Evolutionary conservation across 2,888 invertebrate genomes (phyloP).

Genomic region (Lepidochrysops patricia): DNA sequence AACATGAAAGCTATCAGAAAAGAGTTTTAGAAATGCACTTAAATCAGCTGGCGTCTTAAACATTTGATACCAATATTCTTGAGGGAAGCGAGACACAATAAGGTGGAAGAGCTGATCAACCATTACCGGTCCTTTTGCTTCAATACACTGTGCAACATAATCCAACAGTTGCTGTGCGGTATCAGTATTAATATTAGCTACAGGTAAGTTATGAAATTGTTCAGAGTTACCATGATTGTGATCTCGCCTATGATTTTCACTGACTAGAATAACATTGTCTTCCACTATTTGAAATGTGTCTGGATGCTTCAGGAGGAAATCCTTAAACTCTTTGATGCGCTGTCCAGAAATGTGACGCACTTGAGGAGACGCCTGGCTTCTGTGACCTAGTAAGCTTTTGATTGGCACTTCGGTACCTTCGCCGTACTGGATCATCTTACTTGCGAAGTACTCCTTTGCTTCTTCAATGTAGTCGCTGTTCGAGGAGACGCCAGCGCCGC

Average conservation of each 20-base stretch:
- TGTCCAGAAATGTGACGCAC: constrained; percentile 96
- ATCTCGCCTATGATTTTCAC: constrained; percentile 79
- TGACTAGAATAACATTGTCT: constrained; percentile 86
- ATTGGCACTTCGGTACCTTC: constrained; percentile 97
- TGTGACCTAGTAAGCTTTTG: constrained; percentile 95
- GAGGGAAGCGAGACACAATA: constrained; percentile 83
- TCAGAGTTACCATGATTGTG: constrained; percentile 79
- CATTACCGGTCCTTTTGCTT: constrained; percentile 86
- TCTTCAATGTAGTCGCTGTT: constrained; percentile 94
- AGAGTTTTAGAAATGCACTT: constrained; percentile 91
- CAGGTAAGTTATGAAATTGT: constrained; percentile 80
- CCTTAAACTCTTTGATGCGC: constrained; percentile 94
- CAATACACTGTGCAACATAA: constrained; percentile 88
- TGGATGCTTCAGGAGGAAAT: constrained; percentile 88
- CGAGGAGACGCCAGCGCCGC: constrained; percentile 76
- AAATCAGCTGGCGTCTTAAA: constrained; percentile 94
- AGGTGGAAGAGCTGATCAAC: constrained; percentile 91
- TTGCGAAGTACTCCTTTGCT: constrained; percentile 97
- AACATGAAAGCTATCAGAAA: constrained; percentile 95
- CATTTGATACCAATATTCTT: constrained; percentile 87
- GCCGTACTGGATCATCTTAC: constrained; percentile 96
- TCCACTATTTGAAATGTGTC: constrained; percentile 91
- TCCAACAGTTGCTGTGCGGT: constrained; percentile 87
- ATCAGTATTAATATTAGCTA: constrained; percentile 86
- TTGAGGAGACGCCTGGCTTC: constrained; percentile 96